These are phyloP conservation scores for Zaprionus kolodkinae DNA, from an alignment of 1,140 invertebrate genomes.

Conservation along the genomic window DNA sequence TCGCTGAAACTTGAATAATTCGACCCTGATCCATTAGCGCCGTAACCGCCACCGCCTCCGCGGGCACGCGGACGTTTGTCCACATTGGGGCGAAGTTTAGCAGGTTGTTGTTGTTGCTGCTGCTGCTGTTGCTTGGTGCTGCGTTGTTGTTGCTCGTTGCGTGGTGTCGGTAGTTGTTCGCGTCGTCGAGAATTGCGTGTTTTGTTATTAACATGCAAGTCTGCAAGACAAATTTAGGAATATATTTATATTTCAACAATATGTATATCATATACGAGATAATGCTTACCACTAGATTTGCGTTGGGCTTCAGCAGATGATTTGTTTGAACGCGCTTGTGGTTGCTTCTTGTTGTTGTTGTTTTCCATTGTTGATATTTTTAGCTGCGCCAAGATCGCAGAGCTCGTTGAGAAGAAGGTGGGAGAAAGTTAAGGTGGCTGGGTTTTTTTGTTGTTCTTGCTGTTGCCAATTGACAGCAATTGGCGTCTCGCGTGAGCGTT, in stretches of 20 bases:
- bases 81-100: conserved; percentile 76
- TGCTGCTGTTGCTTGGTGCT: conserved; percentile 44
- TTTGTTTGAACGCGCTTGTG: conserved; percentile 66
- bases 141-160: conserved; percentile 71
- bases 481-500: conserved; percentile 84
- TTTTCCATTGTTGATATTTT: conserved; percentile 66
- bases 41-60: conserved; percentile 26
- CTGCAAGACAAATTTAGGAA: conserved; percentile 28
- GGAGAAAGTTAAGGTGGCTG: conserved; percentile 21
- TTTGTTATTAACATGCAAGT: conserved; percentile 71
- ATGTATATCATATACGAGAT: background rate
- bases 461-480: conserved; percentile 63
- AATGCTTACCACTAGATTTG: conserved; percentile 69
- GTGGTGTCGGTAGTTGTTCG: conserved; percentile 66
- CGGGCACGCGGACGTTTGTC: conserved; percentile 78
- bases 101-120: conserved; percentile 54
- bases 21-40: conserved; percentile 23
- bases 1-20: conserved; percentile 12
- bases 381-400: conserved; percentile 43
- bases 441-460: conserved; percentile 17
- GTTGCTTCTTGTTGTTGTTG: conserved; percentile 71
- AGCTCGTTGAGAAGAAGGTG: conserved; percentile 21
- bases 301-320: conserved; percentile 73
- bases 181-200: conserved; percentile 71
- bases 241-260: background rate